These are phyloP conservation scores for Mellivora capensis DNA, from an alignment of 2,113 vertebrate species.

Conservation along the genomic window DNA sequence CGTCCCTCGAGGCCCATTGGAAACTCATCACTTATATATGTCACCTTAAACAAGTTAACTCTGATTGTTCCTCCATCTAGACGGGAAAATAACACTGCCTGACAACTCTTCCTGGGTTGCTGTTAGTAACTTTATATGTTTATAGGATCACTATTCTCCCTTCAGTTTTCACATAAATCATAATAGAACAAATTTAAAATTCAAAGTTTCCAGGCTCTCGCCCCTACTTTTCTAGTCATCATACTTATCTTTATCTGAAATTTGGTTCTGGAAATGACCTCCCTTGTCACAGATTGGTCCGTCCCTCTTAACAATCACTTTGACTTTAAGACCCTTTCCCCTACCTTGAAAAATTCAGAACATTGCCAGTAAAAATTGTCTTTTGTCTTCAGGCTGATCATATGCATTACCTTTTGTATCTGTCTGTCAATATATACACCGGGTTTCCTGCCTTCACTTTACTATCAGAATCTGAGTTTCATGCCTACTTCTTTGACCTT, in stretches of 20 bases:
- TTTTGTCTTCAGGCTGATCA: not conserved
- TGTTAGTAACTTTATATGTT: not conserved
- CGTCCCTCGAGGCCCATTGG: not conserved
- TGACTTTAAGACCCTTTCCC: not conserved
- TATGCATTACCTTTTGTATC: not conserved
- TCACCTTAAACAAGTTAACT: constrained; percentile 59
- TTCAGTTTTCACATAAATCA: not conserved
- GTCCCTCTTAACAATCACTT: not conserved
- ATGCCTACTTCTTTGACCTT: not conserved
- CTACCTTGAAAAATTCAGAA: not conserved
- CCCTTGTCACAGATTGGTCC: not conserved
- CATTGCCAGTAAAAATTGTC: not conserved
- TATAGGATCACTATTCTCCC: not conserved
- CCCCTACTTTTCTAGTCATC: not conserved
- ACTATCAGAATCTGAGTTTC: not conserved
- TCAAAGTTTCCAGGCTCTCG: not conserved
- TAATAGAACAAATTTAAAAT: not conserved
- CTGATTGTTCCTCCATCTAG: not conserved
- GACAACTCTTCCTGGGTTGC: not conserved
- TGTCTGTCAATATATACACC: not conserved
- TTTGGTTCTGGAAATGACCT: not conserved
- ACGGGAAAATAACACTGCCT: not conserved
- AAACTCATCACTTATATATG: constrained; percentile 61
- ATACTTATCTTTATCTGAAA: not conserved
- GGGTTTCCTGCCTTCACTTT: not conserved